A percentile compares a stretch with the other conserved stretches of the same genome.
Evolutionary conservation across 2,797 vertebrate genomes (phyloP).

Genomic region (Carapus acus): DNA sequence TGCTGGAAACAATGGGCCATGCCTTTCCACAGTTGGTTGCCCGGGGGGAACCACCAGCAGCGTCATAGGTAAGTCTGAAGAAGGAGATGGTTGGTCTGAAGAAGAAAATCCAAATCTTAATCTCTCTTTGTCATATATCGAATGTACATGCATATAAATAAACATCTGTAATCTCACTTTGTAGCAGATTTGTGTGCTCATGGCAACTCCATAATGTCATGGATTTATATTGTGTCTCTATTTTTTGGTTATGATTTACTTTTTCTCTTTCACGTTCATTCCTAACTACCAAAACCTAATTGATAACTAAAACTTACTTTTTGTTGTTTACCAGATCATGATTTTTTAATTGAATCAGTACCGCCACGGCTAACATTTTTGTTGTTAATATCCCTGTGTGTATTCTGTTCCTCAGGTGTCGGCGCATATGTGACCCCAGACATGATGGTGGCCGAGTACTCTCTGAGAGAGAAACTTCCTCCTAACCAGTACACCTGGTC

Average conservation of each 20-base stretch:
- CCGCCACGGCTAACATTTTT: no score
- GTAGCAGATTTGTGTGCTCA: neutral
- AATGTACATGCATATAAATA: no score
- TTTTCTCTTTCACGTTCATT: no score
- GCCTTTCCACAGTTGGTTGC: constrained; percentile 96
- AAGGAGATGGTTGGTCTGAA: neutral
- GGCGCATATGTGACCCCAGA: constrained; percentile 97
- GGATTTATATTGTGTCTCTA: neutral
- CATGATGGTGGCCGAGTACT: constrained; percentile 99
- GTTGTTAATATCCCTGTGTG: no score
- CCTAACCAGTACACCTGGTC: constrained; percentile 99
- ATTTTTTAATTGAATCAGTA: no score
- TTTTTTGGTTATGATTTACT: neutral
- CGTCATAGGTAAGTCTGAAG: constrained; percentile 81
- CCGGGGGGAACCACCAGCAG: constrained; percentile 94
- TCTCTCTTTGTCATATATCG: no score
- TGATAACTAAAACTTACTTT: no score
- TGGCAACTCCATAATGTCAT: neutral
- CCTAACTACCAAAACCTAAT: neutral
- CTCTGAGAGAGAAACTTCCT: constrained; percentile 93
- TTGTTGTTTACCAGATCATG: no score
- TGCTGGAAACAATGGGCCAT: constrained; percentile 96
- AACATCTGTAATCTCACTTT: no score
- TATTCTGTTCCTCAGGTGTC: constrained; percentile 89
- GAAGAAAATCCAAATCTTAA: no score